Conservation (phyloP, 1,140 invertebrate genomes). For the Meloidogyne floridensis region DNA sequence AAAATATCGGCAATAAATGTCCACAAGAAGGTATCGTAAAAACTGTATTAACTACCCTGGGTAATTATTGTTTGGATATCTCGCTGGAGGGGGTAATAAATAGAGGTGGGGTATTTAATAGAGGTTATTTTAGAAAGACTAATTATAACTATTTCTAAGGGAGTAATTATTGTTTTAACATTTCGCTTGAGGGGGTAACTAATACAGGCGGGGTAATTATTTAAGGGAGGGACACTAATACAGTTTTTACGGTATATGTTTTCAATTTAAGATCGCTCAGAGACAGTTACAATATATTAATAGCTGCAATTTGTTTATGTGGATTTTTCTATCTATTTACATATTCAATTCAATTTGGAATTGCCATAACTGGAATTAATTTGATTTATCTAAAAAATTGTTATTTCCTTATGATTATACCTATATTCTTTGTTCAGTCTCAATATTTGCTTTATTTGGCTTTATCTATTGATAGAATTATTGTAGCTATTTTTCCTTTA, state of each 20-base stretch:
- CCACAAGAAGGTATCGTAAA: too few relatives aligned
- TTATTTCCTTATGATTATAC: conserved; percentile 3
- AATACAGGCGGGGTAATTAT: too few relatives aligned
- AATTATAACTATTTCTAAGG: too few relatives aligned
- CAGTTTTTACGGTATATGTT: background rate
- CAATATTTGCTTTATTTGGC: conserved; percentile 20
- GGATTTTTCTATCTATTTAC: conserved; percentile 7
- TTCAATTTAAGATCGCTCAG: background rate
- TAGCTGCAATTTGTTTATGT: conserved; percentile 4
- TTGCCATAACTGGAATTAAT: background rate
- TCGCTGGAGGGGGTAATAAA: too few relatives aligned
- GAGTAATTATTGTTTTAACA: too few relatives aligned
- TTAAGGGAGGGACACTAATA: too few relatives aligned
- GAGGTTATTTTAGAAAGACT: too few relatives aligned
- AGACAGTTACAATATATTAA: conserved; percentile 13
- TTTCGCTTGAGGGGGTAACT: too few relatives aligned
- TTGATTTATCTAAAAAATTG: background rate
- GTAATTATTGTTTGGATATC: too few relatives aligned
- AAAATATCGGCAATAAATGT: too few relatives aligned
- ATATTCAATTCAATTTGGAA: conserved; percentile 4
- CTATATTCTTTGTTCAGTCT: conserved; percentile 2
- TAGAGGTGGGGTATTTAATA: too few relatives aligned
- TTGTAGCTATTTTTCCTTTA: conserved; percentile 4
- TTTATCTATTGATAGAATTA: conserved; percentile 4
- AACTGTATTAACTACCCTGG: too few relatives aligned